Percentiles rank a stretch among this genome's conserved stretches.
Evolutionary conservation across 2,888 invertebrate genomes (phyloP).

Genomic region (Cryptosula pallasiana): DNA sequence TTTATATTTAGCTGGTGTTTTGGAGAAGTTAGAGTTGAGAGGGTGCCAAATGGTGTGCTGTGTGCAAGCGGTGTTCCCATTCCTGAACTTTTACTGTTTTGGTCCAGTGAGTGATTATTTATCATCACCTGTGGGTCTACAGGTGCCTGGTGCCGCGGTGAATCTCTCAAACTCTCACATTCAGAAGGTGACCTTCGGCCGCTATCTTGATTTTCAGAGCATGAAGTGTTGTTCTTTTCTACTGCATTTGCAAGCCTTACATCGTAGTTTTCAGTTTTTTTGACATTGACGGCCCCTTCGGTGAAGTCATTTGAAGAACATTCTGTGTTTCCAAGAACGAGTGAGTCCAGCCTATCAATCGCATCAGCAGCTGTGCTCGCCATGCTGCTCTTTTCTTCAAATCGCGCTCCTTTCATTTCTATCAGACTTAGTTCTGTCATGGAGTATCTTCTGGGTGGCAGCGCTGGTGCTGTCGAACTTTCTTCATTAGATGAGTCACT

Average conservation of each 20-base stretch:
- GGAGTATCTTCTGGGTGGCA: neutral
- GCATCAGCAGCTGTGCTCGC: neutral
- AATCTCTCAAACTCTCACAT: neutral
- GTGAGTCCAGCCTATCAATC: neutral
- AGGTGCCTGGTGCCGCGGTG: neutral
- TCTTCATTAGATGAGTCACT: neutral
- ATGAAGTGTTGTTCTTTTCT: neutral
- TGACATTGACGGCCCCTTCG: no score
- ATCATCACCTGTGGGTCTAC: neutral
- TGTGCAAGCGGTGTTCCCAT: conserved; percentile 10
- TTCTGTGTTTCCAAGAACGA: neutral
- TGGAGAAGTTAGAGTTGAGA: neutral
- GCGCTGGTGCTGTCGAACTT: neutral
- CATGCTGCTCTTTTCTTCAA: neutral
- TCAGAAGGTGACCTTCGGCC: neutral
- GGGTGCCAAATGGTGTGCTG: conserved; percentile 3
- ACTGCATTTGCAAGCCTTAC: neutral
- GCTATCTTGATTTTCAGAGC: neutral
- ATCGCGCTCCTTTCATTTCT: neutral
- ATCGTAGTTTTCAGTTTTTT: neutral
- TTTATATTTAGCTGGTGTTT: neutral
- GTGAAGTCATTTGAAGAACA: neutral
- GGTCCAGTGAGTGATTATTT: neutral
- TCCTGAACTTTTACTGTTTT: conserved; percentile 1
- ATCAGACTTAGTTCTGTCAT: neutral